Base-by-base conservation (phyloP, 2,888 invertebrate species). In the Aspidiotus rigidus region DNA sequence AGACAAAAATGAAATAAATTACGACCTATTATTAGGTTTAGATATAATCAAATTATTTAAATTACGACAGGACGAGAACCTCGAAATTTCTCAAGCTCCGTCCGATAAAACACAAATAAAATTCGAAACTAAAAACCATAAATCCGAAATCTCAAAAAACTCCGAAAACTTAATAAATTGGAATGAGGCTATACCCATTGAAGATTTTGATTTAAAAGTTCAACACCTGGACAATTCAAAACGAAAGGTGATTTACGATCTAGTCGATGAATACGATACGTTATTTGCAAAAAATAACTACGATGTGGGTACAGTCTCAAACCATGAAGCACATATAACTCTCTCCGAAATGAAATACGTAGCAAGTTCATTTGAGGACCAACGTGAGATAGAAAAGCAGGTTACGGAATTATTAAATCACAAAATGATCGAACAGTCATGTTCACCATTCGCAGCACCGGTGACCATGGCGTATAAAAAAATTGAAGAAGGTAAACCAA, bases 291-390 rank as follows among this genome's bases (percentile, higher is more conserved):
- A n/a, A n/a, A n/a, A n/a, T n/a, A n/a, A n/a, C n/a, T n/a, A n/a
- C n/a, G n/a, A n/a, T n/a, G n/a, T n/a, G n/a, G n/a, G n/a, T n/a
- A n/a, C n/a, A n/a, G n/a, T n/a, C n/a, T n/a, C n/a, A n/a, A n/a
- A n/a, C n/a, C n/a, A 49, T 49, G 49, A 49, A 49, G 49, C 11
- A 49, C 49, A 49, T 49, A 49, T 49, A 49, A 49, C 49, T 49
- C 49, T 49, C 11, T 49, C 49, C 9, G 49, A 49, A 49, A 49
- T 49, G 49, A 49, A 49, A 49, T 11, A n/a, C n/a, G n/a, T n/a
- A n/a, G n/a, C n/a, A n/a, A n/a, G n/a, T n/a, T n/a, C n/a, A n/a
- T n/a, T n/a, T n/a, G 49, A 49, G 49, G 49, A 49, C 49, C 49
- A 49, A 49, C 49, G 11, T 49, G 49, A 49, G 11, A 49, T 49